A percentile compares a stretch with the other conserved stretches of the same genome.
Evolutionary conservation across 2,888 invertebrate genomes (phyloP).

Genomic region (Macropis europaea): DNA sequence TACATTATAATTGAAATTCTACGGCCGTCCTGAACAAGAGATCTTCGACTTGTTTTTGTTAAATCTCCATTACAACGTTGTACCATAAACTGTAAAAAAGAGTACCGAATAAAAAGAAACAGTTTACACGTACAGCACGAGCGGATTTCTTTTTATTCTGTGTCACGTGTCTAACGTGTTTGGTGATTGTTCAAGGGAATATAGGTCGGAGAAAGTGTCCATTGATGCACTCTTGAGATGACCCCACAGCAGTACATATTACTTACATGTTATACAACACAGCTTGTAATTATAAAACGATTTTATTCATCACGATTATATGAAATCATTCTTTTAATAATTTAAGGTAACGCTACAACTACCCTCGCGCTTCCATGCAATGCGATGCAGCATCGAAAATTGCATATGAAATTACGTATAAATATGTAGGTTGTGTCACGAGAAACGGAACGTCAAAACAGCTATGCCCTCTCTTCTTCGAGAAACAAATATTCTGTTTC

Average conservation of each 20-base stretch:
- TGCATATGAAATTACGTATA: not conserved
- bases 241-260: not conserved
- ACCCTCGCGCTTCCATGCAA: not conserved
- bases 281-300: not conserved
- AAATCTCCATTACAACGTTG: constrained; percentile 10
- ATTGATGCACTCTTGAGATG: not conserved
- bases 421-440: no score
- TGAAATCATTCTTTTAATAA: constrained; percentile 27
- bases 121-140: not conserved
- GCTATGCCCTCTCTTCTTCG: no score
- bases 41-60: constrained; percentile 15
- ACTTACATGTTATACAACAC: not conserved
- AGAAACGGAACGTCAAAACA: no score
- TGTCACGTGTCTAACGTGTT: no score
- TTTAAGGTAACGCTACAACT: not conserved
- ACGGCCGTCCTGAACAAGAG: constrained; percentile 15
- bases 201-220: not conserved
- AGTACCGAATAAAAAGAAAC: constrained; percentile 12
- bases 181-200: not conserved
- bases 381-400: not conserved
- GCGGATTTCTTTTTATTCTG: not conserved
- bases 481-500: no score
- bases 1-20: constrained; percentile 7
- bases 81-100: constrained; percentile 38
- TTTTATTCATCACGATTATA: constrained; percentile 29